Base-by-base conservation (phyloP, 2,888 invertebrate species). In the Diloba caeruleocephala region DNA sequence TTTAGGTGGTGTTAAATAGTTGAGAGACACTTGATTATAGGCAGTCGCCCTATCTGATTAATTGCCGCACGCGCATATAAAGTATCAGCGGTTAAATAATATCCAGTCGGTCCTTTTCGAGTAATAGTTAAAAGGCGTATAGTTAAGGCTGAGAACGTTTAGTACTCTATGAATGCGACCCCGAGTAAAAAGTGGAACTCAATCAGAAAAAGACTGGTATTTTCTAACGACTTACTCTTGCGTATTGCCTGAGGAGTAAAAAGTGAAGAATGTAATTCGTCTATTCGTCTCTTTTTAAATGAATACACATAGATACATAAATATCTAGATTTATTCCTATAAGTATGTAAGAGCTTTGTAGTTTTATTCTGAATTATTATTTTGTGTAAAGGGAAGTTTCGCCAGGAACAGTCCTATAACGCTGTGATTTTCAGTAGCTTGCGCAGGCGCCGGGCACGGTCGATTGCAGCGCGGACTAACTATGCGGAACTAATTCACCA, bases 401-500 rank as follows among this genome's bases (percentile, higher is more conserved):
- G n/a, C n/a, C n/a, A n/a, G n/a, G n/a, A n/a, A n/a, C n/a, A 41
- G 33, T 14, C 37, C 25, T 23, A 21, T 39, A 32, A 33, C 17
- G 14, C 14, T 41, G 31, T 12, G 32, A 46, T 36, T 39, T 59
- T 64, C 74, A 71, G 72, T 53, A 33, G 54, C 36, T 31, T 50
- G 76, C 77, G 78, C 83, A 78, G 85, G 87, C 88, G 89, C 85
- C 80, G 56, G 71, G 71, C 61, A 76, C 78, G 86, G 78, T 73
- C 79, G 75, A 86, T 87, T 85, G 80, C 79, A 55, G 66, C 74
- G 71, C 72, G 62, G 69, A 72, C 79, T 89, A 92, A 93, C 90
- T 83, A 87, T 74, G 82, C 87, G 91, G 89, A 92, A 92, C 93
- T 91, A 91, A 91, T 92, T 87, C 78, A 70, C 72, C 75, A 77